Conservation (phyloP, 2,113 vertebrate species). For the Trogon surrucura region DNA sequence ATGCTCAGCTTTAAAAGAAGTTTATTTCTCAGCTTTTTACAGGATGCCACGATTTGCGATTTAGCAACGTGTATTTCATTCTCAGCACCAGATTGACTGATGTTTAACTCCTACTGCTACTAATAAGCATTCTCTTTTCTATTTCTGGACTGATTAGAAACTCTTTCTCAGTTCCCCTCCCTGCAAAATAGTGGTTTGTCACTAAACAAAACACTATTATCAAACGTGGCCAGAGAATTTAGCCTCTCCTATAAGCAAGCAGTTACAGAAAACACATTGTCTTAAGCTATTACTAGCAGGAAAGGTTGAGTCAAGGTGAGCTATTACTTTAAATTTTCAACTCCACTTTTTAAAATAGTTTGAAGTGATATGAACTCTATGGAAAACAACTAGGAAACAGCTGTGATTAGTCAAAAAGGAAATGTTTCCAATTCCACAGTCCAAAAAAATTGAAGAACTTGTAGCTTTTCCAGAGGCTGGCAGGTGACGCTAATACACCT, state of each 20-base stretch:
- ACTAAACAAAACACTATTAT: neutral
- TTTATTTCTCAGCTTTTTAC: neutral
- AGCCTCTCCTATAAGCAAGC: neutral
- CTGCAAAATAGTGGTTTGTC: neutral
- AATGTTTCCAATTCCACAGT: neutral
- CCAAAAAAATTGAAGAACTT: neutral
- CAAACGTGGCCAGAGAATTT: neutral
- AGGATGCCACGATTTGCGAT: neutral
- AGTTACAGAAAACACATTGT: neutral
- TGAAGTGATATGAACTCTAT: neutral
- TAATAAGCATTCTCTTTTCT: neutral
- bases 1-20: neutral
- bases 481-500: neutral
- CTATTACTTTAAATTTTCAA: neutral
- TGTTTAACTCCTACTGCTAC: neutral
- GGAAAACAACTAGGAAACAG: neutral
- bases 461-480: neutral
- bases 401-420: neutral
- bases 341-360: neutral
- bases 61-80: neutral
- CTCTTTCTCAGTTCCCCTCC: neutral
- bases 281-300: neutral
- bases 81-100: neutral
- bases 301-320: neutral
- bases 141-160: neutral